phyloP scores from a whole-genome alignment of 2,113 vertebrate genomes.

The Zapus hudsonius region DNA sequence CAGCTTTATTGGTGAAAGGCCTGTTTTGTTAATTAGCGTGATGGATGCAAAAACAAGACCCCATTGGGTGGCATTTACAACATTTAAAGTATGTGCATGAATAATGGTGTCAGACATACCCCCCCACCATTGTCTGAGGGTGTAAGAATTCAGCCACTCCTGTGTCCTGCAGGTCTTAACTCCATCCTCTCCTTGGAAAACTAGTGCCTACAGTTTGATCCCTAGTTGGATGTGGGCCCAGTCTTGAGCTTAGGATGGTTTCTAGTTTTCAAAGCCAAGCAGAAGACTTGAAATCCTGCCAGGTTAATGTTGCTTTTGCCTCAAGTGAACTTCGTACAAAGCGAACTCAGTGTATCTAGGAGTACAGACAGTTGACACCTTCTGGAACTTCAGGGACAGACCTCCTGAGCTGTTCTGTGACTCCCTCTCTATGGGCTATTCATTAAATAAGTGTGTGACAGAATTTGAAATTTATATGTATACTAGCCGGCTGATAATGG shows the following conservation, averaged over 20 bases:
- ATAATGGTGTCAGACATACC: background rate
- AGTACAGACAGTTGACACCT: background rate
- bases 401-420: background rate
- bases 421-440: background rate
- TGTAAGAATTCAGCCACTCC: background rate
- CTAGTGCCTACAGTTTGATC: background rate
- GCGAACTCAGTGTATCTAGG: background rate
- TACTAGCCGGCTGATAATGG: background rate
- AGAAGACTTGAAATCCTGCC: background rate
- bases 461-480: background rate
- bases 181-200: background rate
- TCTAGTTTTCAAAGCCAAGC: background rate
- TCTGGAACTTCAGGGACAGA: background rate
- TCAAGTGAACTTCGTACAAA: background rate
- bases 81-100: background rate
- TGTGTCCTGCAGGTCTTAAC: background rate
- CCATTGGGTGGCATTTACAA: background rate
- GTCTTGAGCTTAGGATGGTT: background rate
- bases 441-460: background rate
- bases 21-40: slow-evolving; percentile 33
- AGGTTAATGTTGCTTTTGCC: slow-evolving; percentile 5
- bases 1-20: background rate
- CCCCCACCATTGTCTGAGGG: background rate
- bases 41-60: background rate
- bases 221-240: background rate